Conservation (phyloP, 1,140 invertebrate genomes). For the Conus betulinus region DNA sequence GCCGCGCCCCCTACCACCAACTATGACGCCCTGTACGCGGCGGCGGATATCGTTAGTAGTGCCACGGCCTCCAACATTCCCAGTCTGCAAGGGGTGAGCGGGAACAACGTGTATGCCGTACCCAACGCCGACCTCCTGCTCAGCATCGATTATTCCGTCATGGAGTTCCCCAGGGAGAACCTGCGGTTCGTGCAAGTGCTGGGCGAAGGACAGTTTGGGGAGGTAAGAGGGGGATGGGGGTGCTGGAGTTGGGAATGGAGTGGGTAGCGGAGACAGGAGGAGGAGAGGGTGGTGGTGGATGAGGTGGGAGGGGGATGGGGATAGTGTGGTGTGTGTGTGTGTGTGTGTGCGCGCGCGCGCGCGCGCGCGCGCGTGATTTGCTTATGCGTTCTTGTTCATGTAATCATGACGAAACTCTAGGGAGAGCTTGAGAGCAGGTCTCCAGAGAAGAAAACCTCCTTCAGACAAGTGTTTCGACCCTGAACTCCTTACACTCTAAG, state of each 20-base stretch:
- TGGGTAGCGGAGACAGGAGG: not conserved
- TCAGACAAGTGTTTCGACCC: no score
- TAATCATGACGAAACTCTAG: no score
- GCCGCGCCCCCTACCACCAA: constrained; percentile 75
- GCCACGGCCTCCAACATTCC: constrained; percentile 69
- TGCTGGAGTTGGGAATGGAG: not conserved
- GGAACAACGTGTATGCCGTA: constrained; percentile 76
- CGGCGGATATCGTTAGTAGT: constrained; percentile 79
- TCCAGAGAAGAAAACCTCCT: no score
- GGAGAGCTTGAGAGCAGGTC: no score
- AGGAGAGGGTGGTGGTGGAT: not conserved
- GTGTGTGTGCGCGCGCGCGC: not conserved
- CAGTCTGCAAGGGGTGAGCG: constrained; percentile 76
- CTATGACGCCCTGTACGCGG: constrained; percentile 84
- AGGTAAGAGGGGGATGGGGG: constrained; percentile 79
- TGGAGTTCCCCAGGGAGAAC: constrained; percentile 87
- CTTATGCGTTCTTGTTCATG: no score
- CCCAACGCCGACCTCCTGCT: constrained; percentile 77
- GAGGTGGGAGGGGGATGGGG: no score
- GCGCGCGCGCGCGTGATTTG: not conserved
- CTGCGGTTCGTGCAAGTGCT: constrained; percentile 87
- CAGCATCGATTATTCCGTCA: constrained; percentile 75
- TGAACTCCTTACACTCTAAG: no score
- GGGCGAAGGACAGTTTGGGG: constrained; percentile 87
- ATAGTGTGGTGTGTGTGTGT: not conserved